A percentile compares a stretch with the other conserved stretches of the same genome.
These are phyloP conservation scores for Eulemur rubriventer DNA, from an alignment of 2,797 vertebrate species.

Conservation along the genomic window DNA sequence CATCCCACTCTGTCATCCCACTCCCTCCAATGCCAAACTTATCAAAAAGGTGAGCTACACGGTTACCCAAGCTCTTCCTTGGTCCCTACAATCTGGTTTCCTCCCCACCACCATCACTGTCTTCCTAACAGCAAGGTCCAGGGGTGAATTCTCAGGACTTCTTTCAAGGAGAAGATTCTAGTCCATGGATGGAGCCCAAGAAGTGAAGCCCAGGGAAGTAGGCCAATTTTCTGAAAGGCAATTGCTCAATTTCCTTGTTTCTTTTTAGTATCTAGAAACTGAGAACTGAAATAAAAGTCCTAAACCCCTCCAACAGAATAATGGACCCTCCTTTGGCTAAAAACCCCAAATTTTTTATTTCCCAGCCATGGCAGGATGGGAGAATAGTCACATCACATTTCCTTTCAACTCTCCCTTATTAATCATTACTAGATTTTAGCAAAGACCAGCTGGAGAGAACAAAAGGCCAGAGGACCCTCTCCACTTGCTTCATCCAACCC, in stretches of 20 bases:
- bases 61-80: neutral
- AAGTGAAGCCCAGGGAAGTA: neutral
- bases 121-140: neutral
- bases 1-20: neutral
- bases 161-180: neutral
- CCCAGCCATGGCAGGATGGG: neutral
- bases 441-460: neutral
- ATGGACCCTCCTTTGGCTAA: neutral
- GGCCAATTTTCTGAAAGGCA: neutral
- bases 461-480: neutral
- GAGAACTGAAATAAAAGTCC: neutral
- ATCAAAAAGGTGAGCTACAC: neutral
- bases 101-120: accelerated
- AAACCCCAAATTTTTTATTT: neutral
- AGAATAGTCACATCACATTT: neutral
- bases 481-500: neutral
- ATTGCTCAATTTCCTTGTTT: neutral
- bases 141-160: neutral
- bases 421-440: neutral
- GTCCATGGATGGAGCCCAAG: neutral
- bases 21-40: neutral
- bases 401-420: neutral
- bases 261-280: neutral
- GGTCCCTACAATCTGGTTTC: neutral
- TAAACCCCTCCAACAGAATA: neutral